Evolutionary conservation across 2,113 vertebrate species (phyloP), one percentile per base, ranked within the genome.

Genomic region (Paradoxurus hermaphroditus): DNA sequence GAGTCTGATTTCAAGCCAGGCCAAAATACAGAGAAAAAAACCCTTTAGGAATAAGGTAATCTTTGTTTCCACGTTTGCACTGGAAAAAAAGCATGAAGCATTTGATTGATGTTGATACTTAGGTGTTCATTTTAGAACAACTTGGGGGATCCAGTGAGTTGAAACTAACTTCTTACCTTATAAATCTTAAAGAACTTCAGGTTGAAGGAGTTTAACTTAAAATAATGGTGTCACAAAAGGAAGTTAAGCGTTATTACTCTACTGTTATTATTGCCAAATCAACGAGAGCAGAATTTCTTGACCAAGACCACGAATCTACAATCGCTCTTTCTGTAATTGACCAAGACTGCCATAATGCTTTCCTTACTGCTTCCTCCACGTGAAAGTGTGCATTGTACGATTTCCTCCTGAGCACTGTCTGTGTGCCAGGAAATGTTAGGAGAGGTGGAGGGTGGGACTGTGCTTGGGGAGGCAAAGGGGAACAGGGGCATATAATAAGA

Each of bases 61-160:
- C 96, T 98, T 98, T 98, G 97, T 98, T 98, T 98, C 85, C 88
- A 94, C 67, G 81, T 97, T 93, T 92, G 49, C 85, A 63, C 41
- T 96, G 92, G 65, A 46, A 92, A 85, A 85, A 91, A 70, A 44
- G 36, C 67, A 62, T 0, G 84, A 82, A 27, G 53, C 67, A 29
- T 78, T 90, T 98, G 90, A 97, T 91, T 73, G 96, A 98, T 93
- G 75, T 62, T 21, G 81, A 90, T 62, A 41, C 31, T 70, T 92
- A 44, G 7, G 34, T 84, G 49, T 77, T 97, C 67, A 18, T 25
- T 79, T 51, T 49, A 97, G 70, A 96, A 93, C 72, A 87, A 63
- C 65, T 73, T 95, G 96, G 85, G 68, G 0, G 1, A 93, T 67
- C 86, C 73, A 59, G 4, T 49, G 72, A 95, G 15, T 7, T 2